A percentile compares a stretch with the other conserved stretches of the same genome.
Conservation (phyloP, 2,797 vertebrate genomes). For the Catharus ustulatus region DNA sequence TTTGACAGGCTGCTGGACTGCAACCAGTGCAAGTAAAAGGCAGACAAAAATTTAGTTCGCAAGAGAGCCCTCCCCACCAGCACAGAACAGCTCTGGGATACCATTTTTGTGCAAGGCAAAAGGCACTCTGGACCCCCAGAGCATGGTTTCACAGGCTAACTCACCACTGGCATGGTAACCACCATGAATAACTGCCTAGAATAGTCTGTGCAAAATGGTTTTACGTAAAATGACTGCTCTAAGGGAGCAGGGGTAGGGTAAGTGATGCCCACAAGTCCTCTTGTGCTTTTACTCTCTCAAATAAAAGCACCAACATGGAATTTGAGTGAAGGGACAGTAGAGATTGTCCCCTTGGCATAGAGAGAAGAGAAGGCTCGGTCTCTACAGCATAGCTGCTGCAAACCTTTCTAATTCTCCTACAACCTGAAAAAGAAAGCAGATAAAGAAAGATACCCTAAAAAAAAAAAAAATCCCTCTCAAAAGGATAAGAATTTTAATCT, state of each 20-base stretch:
- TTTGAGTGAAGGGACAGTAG: not conserved
- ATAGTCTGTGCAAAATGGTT: not conserved
- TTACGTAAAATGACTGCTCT: not conserved
- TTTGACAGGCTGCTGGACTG: not conserved
- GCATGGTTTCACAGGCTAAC: not conserved
- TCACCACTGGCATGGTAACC: not conserved
- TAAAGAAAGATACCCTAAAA: not conserved
- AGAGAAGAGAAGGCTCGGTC: not conserved
- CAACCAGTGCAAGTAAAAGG: not conserved
- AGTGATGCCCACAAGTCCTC: not conserved
- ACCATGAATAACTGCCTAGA: not conserved
- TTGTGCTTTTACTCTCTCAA: fast-evolving
- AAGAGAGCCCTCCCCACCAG: not conserved
- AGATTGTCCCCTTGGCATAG: not conserved
- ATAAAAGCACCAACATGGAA: not conserved
- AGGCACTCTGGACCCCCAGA: not conserved
- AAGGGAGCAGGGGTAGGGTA: not conserved
- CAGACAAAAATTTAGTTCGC: not conserved
- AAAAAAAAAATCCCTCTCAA: not conserved
- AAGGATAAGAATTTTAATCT: not conserved
- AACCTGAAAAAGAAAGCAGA: not conserved
- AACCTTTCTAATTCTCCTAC: not conserved
- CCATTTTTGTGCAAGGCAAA: not conserved
- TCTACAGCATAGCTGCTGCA: not conserved
- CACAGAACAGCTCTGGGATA: not conserved